Evolutionary conservation across 2,113 vertebrate genomes (phyloP).

Genomic region (Mustelus asterias): DNA sequence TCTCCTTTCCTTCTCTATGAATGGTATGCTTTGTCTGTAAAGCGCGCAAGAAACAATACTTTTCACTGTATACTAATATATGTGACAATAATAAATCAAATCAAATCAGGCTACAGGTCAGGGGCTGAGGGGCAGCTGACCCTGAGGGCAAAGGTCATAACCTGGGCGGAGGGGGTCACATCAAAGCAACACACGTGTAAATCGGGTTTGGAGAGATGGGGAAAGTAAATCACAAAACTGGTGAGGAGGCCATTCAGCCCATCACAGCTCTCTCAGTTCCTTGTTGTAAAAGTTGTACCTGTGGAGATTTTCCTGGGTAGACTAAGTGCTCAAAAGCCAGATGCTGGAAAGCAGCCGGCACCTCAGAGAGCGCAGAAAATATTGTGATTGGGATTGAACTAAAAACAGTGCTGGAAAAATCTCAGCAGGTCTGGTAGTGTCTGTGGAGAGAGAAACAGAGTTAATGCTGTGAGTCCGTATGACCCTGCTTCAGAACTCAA

Average conservation of each 20-base stretch:
- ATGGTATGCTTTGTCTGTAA: too few relatives aligned
- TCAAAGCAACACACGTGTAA: neutral
- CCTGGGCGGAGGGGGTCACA: neutral
- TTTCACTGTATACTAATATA: too few relatives aligned
- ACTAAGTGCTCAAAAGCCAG: neutral
- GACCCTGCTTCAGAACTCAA: too few relatives aligned
- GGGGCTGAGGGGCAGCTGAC: neutral
- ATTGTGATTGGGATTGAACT: too few relatives aligned
- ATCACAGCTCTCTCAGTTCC: neutral
- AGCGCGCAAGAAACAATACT: too few relatives aligned
- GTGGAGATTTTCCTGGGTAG: neutral
- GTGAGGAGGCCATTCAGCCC: neutral
- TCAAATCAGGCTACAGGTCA: neutral
- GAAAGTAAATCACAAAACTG: neutral
- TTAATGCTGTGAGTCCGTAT: too few relatives aligned
- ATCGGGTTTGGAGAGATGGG: neutral
- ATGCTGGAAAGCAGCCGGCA: neutral
- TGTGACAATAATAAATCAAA: too few relatives aligned
- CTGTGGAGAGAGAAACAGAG: too few relatives aligned
- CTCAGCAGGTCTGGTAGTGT: too few relatives aligned
- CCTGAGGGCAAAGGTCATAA: neutral
- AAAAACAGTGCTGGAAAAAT: too few relatives aligned
- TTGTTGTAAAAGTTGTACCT: neutral
- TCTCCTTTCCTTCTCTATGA: too few relatives aligned
- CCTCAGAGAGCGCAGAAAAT: neutral